A percentile compares a stretch with the other conserved stretches of the same genome.
These are phyloP conservation scores for Hydrozoanthus gracilis DNA, from an alignment of 92 coral and sea anemone species.

Conservation along the genomic window DNA sequence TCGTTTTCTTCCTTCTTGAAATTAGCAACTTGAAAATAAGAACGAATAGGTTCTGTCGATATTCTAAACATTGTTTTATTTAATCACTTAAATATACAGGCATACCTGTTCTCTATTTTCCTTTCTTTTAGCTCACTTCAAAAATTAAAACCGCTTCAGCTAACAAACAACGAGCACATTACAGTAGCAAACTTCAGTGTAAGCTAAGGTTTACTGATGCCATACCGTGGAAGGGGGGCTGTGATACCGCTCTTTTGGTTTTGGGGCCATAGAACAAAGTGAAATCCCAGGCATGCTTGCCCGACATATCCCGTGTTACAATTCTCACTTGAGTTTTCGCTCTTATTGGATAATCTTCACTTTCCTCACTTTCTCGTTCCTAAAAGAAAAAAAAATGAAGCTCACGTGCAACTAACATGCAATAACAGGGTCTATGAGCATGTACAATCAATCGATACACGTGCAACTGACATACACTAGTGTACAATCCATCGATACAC, in stretches of 20 bases:
- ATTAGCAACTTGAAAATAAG: too few species aligned
- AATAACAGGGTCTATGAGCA: not conserved
- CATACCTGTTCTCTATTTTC: too few species aligned
- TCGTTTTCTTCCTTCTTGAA: too few species aligned
- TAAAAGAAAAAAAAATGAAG: conserved; percentile 18
- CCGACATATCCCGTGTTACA: conserved; percentile 91
- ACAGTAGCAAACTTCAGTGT: not conserved
- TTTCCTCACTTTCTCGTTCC: conserved; percentile 38
- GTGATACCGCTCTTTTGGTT: conserved; percentile 6
- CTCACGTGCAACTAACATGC: not conserved
- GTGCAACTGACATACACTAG: too few species aligned
- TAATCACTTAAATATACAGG: too few species aligned
- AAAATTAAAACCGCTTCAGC: not conserved
- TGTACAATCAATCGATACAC: too few species aligned
- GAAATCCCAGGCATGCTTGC: conserved; percentile 93
- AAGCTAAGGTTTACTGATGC: not conserved
- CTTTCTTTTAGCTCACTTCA: not conserved
- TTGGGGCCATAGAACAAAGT: conserved; percentile 78
- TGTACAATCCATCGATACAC: too few species aligned
- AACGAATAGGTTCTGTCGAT: too few species aligned
- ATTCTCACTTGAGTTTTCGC: conserved; percentile 84
- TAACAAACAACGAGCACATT: not conserved
- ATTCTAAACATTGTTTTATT: too few species aligned
- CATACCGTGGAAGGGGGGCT: conserved; percentile 49
- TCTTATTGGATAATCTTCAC: conserved; percentile 48